Base-by-base conservation (phyloP, 2,797 vertebrate species). In the Myotis pilosus region DNA sequence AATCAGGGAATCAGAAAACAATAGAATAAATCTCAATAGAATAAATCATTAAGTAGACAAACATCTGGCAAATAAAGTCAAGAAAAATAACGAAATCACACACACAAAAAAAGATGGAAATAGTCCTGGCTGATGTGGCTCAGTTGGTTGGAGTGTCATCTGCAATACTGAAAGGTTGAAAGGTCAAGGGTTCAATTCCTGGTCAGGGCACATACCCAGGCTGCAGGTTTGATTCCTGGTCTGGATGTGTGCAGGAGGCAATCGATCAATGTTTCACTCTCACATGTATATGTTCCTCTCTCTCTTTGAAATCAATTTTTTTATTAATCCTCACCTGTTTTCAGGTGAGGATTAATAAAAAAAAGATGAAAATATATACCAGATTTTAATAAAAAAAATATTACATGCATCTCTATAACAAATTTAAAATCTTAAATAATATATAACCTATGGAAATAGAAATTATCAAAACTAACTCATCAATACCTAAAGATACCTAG, bases 391-490 rank as follows among this genome's bases (percentile, higher is more conserved):
- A 44, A 44, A 60, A 78, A 60, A 62, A 47, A 84, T 22, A 79
- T 53, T 87, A 87, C 10, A 80, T 15, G 47, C 1, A 81, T 53
- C 57, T 53, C 44, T 36, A 78, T 17, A 72, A 28, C 57, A 95
- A 85, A 93, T 76, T 57, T 85, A 89, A 93, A 88, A 85, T 87
- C 38, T 85, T 60, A 60, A 94, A 82, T 8, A 41, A 44, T 25
- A 60, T 44, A 33, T 8, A 1, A 69, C 55, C 28, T 23, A 17
- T 36, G 6, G 68, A 91, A 87, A 82, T 69, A 60, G 3, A 75
- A 71, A 87, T 68, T 66, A 89, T 53, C n/a, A 87, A 82, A 92
- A 75, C 6, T 83, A 28, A 90, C 66, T 49, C 47, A 79, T 30
- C 44, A 91, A 44, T 68, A 66, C 57, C 19, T 72, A 85, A 51